These are phyloP conservation scores for Phymorhynchus buccinoides DNA, from an alignment of 1,140 invertebrate species.

Conservation along the genomic window DNA sequence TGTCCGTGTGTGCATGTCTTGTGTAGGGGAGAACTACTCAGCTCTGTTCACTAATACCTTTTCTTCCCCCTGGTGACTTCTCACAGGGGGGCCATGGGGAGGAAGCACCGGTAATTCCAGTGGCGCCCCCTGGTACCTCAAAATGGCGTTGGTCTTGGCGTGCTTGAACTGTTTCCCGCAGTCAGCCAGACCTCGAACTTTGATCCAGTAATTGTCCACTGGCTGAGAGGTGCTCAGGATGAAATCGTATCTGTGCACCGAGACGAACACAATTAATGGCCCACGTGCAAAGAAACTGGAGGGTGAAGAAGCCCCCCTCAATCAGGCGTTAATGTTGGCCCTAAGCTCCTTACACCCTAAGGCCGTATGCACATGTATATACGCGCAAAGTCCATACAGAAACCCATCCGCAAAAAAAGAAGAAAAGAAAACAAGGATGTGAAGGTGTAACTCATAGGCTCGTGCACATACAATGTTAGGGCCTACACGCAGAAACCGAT, in stretches of 20 bases:
- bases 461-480: too few species aligned
- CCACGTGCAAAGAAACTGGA: too few species aligned
- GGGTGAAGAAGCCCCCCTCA: too few species aligned
- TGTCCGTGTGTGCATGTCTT: background rate
- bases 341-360: too few species aligned
- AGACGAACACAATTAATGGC: too few species aligned
- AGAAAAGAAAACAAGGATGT: too few species aligned
- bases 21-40: background rate
- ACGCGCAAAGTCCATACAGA: too few species aligned
- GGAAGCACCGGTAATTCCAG: slow-evolving; percentile 75
- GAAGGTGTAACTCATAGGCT: too few species aligned
- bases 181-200: slow-evolving; percentile 84
- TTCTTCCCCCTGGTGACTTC: background rate
- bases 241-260: slow-evolving; percentile 83
- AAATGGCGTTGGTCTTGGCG: slow-evolving; percentile 83
- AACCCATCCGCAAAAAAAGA: too few species aligned
- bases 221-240: slow-evolving; percentile 82
- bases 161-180: slow-evolving; percentile 81
- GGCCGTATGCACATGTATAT: too few species aligned
- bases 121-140: slow-evolving; percentile 46
- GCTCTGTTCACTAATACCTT: slow-evolving; percentile 37
- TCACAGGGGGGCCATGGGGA: slow-evolving; percentile 77
- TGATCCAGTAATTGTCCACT: slow-evolving; percentile 86
- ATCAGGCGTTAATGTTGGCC: too few species aligned
- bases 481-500: too few species aligned